Base-by-base conservation (phyloP, 2,888 invertebrate species). In the Synergus gifuensis region DNA sequence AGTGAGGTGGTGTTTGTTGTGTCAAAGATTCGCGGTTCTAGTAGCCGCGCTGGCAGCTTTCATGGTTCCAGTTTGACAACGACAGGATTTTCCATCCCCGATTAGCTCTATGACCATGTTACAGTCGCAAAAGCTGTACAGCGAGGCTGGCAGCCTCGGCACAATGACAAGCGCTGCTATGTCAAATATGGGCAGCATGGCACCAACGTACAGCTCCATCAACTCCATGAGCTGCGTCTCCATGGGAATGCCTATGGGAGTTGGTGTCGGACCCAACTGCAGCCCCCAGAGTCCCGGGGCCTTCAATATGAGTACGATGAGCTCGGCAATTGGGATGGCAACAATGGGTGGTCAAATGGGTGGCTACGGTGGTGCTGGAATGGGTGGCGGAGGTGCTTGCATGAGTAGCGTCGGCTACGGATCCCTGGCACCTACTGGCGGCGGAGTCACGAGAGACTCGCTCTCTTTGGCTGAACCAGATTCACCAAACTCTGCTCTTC, bases 401-500 rank as follows among this genome's bases (percentile, higher is more conserved):
- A 91, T 91, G 90, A 87, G 88, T 63, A 85, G 89, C 84, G 90
- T 89, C 86, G 89, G 89, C 4, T 91, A 91, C 77, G 90, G 93
- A 1, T 92, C 93, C 0, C 83, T 93, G 67, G 93, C 94, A 4
- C 93, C 94, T 40, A 93, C 93, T 73, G 95, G 95, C 83, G 94
- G 95, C 83, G 91, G 93, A 3, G 95, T 96, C 81, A 95, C 95
- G 36, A 84, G 91, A 4, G 92, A 91, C 86, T 87, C 91, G 0
- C 83, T 92, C 16, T 85, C 90, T 0, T 85, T 92, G 2, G 85
- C 90, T 7, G 92, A 92, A 46, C 92, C 92, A n/a, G 92, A 92
- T 0, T 96, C 96, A 0, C 97, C 97, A 0, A 97, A 96, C 86
- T 96, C 97, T 0, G 96, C 96, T 1, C 93, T 97, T 79, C 97